Evolutionary conservation across 2,888 invertebrate species (phyloP), one percentile per base, ranked within the genome.

Genomic region (Torymus texanus): DNA sequence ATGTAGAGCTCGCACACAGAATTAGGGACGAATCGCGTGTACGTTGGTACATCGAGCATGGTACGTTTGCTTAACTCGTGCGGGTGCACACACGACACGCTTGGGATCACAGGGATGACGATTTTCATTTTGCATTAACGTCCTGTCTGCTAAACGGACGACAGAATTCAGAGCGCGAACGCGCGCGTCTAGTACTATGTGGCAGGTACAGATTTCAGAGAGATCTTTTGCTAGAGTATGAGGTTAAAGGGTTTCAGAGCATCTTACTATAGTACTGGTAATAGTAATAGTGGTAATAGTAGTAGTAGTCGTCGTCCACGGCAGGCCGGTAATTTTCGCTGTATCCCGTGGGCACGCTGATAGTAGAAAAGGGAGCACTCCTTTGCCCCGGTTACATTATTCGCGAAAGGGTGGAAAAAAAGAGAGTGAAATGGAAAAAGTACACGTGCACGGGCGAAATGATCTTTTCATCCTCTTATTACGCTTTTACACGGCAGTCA

Each of bases 311-410:
- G 41, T 41, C 41, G 80, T 78, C 81, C 82, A 24, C 66, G 81
- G 79, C 81, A 83, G 84, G 84, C 83, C 84, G 83, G 85, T 85
- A 84, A 85, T 85, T 85, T 85, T 82, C 82, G 67, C 83, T 81
- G 82, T 84, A 84, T 85, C 84, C 83, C 84, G 71, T 41, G 8
- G 41, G 41, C 41, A 41, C 41, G 41, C 41, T 41, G 29, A 50
- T 61, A 72, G 41, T 41, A 41, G 41, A 8, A 8, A 8, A 8
- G 8, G 1, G 65, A 74, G 75, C 59, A 67, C 51, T 61, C 14
- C 65, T 53, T 63, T 13, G 29, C 51, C 18, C 61, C 50, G 11
- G 56, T 62, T 68, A 70, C 56, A 63, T 50, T 62, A 16, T 67
- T 67, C 56, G 12, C 41, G 55, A 24, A 24, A 24, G 14, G 59